These are phyloP conservation scores for Muntiacus reevesi DNA, from an alignment of 2,113 vertebrate species.

Conservation along the genomic window DNA sequence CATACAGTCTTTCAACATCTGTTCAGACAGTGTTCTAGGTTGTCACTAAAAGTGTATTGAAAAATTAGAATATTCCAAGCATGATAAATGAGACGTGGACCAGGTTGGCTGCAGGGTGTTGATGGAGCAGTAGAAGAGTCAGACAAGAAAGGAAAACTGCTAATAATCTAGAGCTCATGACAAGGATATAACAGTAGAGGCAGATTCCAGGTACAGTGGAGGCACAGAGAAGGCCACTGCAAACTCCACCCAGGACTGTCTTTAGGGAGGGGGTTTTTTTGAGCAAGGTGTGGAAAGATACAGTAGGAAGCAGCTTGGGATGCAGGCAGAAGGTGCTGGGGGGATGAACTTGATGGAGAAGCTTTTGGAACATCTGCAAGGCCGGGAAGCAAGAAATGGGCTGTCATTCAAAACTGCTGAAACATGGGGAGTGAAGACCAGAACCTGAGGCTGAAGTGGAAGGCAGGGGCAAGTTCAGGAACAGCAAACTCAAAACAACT, in stretches of 20 bases:
- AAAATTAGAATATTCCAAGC: not conserved
- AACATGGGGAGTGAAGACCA: not conserved
- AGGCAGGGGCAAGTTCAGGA: not conserved
- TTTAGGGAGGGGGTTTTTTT: not conserved
- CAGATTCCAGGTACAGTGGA: accelerated
- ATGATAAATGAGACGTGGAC: not conserved
- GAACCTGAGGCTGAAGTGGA: not conserved
- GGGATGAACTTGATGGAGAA: not conserved
- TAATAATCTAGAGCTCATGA: not conserved
- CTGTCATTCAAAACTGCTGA: not conserved
- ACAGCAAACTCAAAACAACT: not conserved
- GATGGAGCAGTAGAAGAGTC: not conserved
- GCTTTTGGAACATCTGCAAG: not conserved
- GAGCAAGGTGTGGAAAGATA: not conserved
- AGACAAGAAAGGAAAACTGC: not conserved
- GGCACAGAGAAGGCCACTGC: not conserved
- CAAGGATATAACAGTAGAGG: not conserved
- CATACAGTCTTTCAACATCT: not conserved
- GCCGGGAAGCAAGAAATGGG: not conserved
- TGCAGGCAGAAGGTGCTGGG: not conserved
- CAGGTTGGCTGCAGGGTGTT: not conserved
- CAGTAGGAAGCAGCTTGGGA: not conserved
- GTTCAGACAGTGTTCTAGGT: not conserved
- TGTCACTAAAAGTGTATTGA: not conserved
- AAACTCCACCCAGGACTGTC: not conserved